phyloP scores from a whole-genome alignment of 1,140 invertebrate genomes.

The Zaprionus kolodkinae region DNA sequence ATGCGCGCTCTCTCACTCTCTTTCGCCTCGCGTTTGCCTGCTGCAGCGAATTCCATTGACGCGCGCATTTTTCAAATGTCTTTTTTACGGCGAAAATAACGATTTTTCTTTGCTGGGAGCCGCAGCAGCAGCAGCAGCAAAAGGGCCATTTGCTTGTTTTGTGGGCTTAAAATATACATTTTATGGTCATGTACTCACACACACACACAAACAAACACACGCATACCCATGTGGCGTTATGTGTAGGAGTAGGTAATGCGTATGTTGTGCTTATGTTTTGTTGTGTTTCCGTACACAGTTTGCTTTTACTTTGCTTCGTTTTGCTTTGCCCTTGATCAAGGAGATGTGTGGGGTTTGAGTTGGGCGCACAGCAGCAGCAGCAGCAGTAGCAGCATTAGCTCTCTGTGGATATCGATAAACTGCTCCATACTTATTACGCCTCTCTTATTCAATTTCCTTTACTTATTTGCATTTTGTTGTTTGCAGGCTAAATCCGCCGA shows the following conservation, averaged over 20 bases:
- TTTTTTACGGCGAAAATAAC: conserved; percentile 82
- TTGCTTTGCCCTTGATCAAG: conserved; percentile 75
- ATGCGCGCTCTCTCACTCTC: conserved; percentile 14
- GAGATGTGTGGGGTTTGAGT: conserved; percentile 72
- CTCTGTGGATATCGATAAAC: conserved; percentile 18
- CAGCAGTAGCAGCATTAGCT: neutral
- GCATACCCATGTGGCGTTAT: conserved; percentile 8
- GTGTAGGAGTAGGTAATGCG: conserved; percentile 26
- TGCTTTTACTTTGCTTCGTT: neutral
- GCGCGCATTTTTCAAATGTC: conserved; percentile 79
- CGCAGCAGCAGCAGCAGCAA: conserved; percentile 8
- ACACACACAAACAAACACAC: conserved; percentile 4
- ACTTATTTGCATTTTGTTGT: conserved; percentile 26
- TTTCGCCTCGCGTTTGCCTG: conserved; percentile 13
- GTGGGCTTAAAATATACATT: conserved; percentile 78
- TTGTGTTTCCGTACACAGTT: conserved; percentile 18
- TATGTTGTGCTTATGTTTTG: conserved; percentile 43
- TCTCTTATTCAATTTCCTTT: conserved; percentile 11
- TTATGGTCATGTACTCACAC: conserved; percentile 63
- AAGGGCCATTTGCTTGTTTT: conserved; percentile 58
- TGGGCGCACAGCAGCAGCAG: conserved; percentile 42
- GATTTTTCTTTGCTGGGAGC: conserved; percentile 61
- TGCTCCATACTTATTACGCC: conserved; percentile 1
- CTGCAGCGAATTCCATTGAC: conserved; percentile 75
- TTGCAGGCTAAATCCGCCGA: conserved; percentile 81